Conservation (phyloP, 2,797 vertebrate species). For the Mus minutoides region DNA sequence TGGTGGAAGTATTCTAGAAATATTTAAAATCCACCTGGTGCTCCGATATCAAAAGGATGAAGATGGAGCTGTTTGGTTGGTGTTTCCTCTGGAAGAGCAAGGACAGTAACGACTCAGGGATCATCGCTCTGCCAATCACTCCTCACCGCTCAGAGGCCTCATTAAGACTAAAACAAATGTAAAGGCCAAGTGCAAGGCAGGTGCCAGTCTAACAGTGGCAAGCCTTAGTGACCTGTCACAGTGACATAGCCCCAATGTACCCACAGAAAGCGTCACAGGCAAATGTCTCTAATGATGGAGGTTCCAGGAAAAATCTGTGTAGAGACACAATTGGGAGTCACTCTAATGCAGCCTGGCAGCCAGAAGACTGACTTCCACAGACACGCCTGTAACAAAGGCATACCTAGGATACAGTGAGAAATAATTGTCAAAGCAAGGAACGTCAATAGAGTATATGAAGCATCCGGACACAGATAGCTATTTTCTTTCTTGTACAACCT, state of each 20-base stretch:
- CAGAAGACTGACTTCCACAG: conserved; percentile 15
- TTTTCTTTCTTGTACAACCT: conserved; percentile 26
- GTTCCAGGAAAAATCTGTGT: conserved; percentile 59
- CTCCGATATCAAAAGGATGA: conserved; percentile 72
- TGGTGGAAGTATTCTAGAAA: conserved; percentile 50
- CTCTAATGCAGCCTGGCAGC: conserved; percentile 13
- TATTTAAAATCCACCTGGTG: conserved; percentile 71
- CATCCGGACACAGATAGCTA: conserved; percentile 44
- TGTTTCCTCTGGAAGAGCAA: conserved; percentile 65
- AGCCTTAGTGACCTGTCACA: conserved; percentile 72
- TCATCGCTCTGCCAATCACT: conserved; percentile 64
- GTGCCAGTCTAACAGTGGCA: conserved; percentile 54
- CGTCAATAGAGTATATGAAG: conserved; percentile 35
- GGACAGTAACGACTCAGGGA: conserved; percentile 67
- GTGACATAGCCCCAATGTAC: not conserved
- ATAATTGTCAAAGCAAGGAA: conserved; percentile 69
- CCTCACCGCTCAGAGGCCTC: conserved; percentile 58
- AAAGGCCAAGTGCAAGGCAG: conserved; percentile 65
- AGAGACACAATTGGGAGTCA: conserved; percentile 72
- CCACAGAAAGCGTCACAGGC: conserved; percentile 44
- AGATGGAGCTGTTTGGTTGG: conserved; percentile 68
- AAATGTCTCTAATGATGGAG: conserved; percentile 72
- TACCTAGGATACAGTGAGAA: conserved; percentile 54
- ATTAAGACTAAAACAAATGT: conserved; percentile 79
- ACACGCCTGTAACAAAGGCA: conserved; percentile 10